Base-by-base conservation (phyloP, 53 echinoderm and acorn worm genomes). In the Temnopleurus reevesii region DNA sequence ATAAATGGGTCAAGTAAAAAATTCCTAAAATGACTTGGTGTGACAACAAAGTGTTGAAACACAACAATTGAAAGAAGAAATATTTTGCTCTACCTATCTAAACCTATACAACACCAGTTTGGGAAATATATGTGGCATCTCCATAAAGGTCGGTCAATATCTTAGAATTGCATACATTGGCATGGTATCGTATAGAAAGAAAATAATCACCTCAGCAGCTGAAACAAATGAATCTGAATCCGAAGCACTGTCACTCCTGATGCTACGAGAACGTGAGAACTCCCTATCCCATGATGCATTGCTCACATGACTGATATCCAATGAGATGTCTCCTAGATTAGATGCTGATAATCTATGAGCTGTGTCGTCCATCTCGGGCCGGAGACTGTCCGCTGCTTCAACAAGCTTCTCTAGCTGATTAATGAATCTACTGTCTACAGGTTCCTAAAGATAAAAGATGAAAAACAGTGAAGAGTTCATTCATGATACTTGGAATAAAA, bases 161-260 rank as follows among this genome's bases (percentile, higher is more conserved):
- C n/a, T n/a, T n/a, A n/a, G n/a, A n/a, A n/a, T n/a, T n/a, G n/a
- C n/a, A n/a, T n/a, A n/a, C n/a, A n/a, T n/a, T n/a, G n/a, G n/a
- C n/a, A n/a, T n/a, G n/a, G n/a, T n/a, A n/a, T n/a, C n/a, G n/a
- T n/a, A n/a, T n/a, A n/a, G n/a, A n/a, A n/a, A n/a, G n/a, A n/a
- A n/a, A n/a, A n/a, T 46, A 10, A 7, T 53, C 23, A 87, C 88
- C 88, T 87, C 88, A 13, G 88, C 88, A 8, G 88, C 88, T 12
- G 88, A 87, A 10, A 87, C 88, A 53, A 87, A 87, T 5, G 88
- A 87, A 54, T 87, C 88, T 17, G 88, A 45, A 28, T 85, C 85
- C 19, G 88, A 87, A 9, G 49, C 49, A 12, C 71, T 87, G 71
- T 66, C 88, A 46, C 34, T 34, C 51, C 46, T 51, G 45, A 71